These are phyloP conservation scores for Campylorhamphus procurvoides DNA, from an alignment of 2,113 vertebrate species.

Conservation along the genomic window DNA sequence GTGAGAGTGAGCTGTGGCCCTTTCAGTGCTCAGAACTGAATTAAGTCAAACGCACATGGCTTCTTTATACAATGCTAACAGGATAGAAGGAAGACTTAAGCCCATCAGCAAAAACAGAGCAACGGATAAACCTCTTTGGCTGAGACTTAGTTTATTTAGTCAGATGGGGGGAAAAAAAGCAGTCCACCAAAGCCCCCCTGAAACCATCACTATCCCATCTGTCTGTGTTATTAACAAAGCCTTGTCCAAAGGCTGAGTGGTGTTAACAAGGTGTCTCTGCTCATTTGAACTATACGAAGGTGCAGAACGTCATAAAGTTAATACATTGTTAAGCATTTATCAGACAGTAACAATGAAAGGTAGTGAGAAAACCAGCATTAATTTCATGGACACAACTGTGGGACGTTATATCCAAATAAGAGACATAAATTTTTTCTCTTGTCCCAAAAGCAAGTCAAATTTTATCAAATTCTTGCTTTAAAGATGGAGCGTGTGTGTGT, in stretches of 20 bases:
- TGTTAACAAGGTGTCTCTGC: constrained; percentile 58
- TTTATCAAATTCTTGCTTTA: neutral
- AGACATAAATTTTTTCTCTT: neutral
- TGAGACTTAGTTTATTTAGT: constrained; percentile 64
- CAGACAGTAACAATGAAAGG: constrained; percentile 13
- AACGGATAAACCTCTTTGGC: constrained; percentile 59
- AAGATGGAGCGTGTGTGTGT: fast-evolving
- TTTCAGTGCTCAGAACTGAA: constrained; percentile 47
- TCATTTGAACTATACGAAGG: constrained; percentile 1
- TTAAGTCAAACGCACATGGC: constrained; percentile 47
- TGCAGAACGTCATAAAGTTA: constrained; percentile 58
- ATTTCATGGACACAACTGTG: neutral
- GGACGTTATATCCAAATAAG: neutral
- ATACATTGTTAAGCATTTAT: constrained; percentile 36
- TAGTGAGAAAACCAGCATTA: neutral
- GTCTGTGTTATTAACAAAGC: constrained; percentile 61
- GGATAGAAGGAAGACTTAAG: constrained; percentile 66
- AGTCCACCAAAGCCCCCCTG: constrained; percentile 26
- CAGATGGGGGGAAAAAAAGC: neutral
- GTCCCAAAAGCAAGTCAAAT: neutral
- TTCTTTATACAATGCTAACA: constrained; percentile 67
- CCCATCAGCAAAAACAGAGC: constrained; percentile 64
- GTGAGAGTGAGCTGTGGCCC: constrained; percentile 60
- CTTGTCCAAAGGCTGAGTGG: constrained; percentile 27
- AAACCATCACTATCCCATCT: constrained; percentile 62